Conservation (phyloP, 1,140 invertebrate genomes). For the Heliconius congener region DNA sequence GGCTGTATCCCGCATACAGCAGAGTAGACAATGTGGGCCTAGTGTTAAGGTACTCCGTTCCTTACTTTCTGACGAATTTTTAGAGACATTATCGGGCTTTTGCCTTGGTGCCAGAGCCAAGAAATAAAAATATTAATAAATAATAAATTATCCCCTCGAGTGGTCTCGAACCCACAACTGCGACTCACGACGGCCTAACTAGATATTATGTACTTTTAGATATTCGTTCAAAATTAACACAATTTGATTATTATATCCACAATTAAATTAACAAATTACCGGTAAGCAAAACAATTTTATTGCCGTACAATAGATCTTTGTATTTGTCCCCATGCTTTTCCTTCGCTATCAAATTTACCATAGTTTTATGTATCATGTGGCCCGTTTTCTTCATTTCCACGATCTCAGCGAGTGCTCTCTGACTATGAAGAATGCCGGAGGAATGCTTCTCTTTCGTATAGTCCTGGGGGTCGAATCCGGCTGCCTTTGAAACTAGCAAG, state of each 20-base stretch:
- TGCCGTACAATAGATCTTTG: conserved; percentile 85
- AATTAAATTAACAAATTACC: conserved; percentile 70
- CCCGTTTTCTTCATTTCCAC: conserved; percentile 97
- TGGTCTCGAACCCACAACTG: too few species aligned
- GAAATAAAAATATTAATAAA: too few species aligned
- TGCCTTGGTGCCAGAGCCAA: too few species aligned
- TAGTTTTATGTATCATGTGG: conserved; percentile 94
- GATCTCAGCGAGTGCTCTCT: conserved; percentile 92
- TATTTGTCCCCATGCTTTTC: conserved; percentile 63
- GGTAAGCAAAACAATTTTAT: conserved; percentile 93
- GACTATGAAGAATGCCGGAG: conserved; percentile 72
- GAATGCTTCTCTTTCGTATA: conserved; percentile 55
- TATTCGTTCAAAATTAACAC: background rate
- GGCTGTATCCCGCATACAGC: too few species aligned
- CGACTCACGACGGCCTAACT: too few species aligned
- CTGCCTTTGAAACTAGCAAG: conserved; percentile 92
- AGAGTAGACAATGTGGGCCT: too few species aligned
- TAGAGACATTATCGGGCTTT: too few species aligned
- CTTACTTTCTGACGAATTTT: too few species aligned
- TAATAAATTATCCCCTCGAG: too few species aligned
- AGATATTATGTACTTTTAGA: too few species aligned
- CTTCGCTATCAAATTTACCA: conserved; percentile 86
- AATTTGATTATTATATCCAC: background rate
- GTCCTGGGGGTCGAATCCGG: conserved; percentile 45
- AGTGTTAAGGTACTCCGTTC: too few species aligned